A percentile compares a stretch with the other conserved stretches of the same genome.
Conservation (phyloP, 2,797 vertebrate species). For the Coregonus sp. region DNA sequence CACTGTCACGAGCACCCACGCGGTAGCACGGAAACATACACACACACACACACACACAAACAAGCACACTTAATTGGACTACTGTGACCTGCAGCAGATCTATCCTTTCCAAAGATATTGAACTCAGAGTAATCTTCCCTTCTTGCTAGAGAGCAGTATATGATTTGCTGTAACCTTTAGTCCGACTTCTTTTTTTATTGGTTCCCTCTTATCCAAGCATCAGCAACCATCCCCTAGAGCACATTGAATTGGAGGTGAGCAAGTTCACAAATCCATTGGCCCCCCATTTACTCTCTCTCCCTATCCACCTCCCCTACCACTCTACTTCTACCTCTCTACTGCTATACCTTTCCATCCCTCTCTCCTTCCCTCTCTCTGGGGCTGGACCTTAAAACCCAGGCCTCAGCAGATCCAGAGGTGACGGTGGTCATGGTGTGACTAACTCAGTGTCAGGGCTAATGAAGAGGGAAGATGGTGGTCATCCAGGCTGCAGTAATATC, state of each 20-base stretch:
- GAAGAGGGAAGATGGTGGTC: conserved; percentile 26
- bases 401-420: conserved; percentile 35
- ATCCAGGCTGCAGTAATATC: conserved; percentile 32
- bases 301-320: too few species aligned
- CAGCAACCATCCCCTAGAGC: background rate
- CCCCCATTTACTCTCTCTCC: background rate
- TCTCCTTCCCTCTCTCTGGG: conserved; percentile 14
- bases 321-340: too few species aligned
- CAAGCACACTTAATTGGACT: background rate
- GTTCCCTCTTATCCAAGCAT: background rate
- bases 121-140: background rate
- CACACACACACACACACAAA: conserved; percentile 7
- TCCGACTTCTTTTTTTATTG: background rate
- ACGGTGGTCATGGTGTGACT: conserved; percentile 42
- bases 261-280: conserved; percentile 2
- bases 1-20: background rate
- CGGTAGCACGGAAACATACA: background rate
- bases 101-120: background rate
- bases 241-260: background rate
- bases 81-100: background rate
- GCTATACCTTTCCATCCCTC: background rate
- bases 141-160: background rate
- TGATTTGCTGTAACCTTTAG: background rate
- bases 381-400: conserved; percentile 26
- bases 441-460: conserved; percentile 30